Evolutionary conservation across 2,888 invertebrate species (phyloP).

Genomic region (Odontocerum albicorne): DNA sequence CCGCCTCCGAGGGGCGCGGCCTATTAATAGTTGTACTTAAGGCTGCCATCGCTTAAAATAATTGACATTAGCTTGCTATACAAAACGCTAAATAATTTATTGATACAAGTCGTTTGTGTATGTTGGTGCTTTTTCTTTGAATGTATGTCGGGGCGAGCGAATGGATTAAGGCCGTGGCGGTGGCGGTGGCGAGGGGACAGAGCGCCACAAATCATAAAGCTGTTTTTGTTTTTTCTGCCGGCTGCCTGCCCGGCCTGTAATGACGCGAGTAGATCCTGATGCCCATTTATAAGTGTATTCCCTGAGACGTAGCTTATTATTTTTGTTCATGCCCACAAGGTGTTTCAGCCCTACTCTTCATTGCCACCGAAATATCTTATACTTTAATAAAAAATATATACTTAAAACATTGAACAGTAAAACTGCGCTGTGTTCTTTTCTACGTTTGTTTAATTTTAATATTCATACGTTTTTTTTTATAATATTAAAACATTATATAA

Average conservation of each 20-base stretch:
- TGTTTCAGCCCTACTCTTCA: conserved; percentile 13
- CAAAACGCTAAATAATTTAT: conserved; percentile 37
- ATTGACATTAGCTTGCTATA: conserved; percentile 37
- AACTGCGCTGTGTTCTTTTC: too few relatives aligned
- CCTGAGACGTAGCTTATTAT: conserved; percentile 15
- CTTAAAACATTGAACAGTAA: too few relatives aligned
- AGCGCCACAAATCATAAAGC: conserved; percentile 27
- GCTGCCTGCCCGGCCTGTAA: conserved; percentile 6
- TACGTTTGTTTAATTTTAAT: too few relatives aligned
- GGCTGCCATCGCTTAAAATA: conserved; percentile 37
- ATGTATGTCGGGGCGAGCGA: conserved; percentile 11
- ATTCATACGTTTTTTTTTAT: too few relatives aligned
- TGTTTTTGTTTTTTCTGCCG: conserved; percentile 22
- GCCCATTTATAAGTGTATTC: conserved; percentile 16
- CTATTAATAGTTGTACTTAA: conserved; percentile 36
- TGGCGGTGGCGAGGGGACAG: conserved; percentile 13
- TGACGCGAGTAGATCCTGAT: conserved; percentile 20
- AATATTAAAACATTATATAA: too few relatives aligned
- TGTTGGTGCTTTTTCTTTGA: conserved; percentile 31
- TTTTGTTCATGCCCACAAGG: conserved; percentile 13
- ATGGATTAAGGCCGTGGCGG: conserved; percentile 18
- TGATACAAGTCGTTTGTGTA: conserved; percentile 34
- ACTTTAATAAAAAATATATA: too few relatives aligned
- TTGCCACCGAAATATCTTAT: too few relatives aligned
- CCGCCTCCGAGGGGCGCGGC: conserved; percentile 34